A percentile compares a stretch with the other conserved stretches of the same genome.
Evolutionary conservation across 2,113 vertebrate species (phyloP).

Genomic region (Brachypodius melanocephalos): DNA sequence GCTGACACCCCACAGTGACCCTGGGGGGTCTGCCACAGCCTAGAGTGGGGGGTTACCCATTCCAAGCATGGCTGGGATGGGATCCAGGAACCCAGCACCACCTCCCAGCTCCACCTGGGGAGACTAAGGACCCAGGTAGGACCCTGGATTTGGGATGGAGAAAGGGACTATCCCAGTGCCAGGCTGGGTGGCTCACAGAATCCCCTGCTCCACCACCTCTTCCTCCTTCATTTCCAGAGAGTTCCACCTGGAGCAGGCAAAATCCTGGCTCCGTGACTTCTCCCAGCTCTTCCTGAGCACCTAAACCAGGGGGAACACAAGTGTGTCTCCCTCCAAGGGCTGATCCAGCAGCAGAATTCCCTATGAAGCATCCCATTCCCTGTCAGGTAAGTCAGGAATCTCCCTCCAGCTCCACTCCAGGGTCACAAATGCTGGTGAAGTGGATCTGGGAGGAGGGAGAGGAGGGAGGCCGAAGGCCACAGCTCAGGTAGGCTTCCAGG

Average conservation of each 20-base stretch:
- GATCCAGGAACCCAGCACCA: background rate
- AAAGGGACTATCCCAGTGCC: background rate
- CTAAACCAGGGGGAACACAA: accelerated
- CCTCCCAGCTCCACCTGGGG: background rate
- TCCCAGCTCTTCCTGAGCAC: background rate
- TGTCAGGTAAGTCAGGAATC: background rate
- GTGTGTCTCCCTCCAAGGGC: background rate
- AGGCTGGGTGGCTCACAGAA: no score
- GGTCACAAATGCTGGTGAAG: background rate
- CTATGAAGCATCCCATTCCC: accelerated
- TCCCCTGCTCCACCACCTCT: background rate
- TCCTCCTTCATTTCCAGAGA: background rate
- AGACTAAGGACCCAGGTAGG: background rate
- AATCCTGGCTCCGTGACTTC: background rate
- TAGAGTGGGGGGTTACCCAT: background rate
- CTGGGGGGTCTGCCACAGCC: background rate
- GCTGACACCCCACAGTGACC: background rate
- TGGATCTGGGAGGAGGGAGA: background rate
- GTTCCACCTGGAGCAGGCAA: background rate
- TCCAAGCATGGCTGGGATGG: accelerated
- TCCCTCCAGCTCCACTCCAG: background rate
- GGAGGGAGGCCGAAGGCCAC: background rate
- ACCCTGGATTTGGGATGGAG: background rate
- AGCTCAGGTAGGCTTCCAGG: background rate
- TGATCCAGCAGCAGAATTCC: background rate